Evolutionary conservation across 2,797 vertebrate species (phyloP).

Genomic region (Notoglanidium macrostoma): DNA sequence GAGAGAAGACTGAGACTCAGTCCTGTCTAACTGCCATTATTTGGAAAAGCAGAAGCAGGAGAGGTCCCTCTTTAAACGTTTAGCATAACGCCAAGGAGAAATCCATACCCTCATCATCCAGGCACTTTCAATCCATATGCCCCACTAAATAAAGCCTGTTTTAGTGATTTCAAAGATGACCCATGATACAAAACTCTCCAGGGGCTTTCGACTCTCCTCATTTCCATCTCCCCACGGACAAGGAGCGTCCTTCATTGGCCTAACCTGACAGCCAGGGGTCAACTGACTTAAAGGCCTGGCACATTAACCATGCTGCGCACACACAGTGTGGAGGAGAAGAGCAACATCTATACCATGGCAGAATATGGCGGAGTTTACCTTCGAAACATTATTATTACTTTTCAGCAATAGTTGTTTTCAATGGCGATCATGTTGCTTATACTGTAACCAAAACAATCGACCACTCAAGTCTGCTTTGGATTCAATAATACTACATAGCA

Average conservation of each 20-base stretch:
- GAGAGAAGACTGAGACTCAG: neutral
- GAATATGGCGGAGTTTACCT: neutral
- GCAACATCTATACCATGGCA: neutral
- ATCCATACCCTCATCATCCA: constrained; percentile 38
- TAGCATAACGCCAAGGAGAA: constrained; percentile 23
- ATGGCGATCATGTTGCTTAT: neutral
- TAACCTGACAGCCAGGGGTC: constrained; percentile 54
- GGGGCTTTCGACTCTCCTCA: constrained; percentile 31
- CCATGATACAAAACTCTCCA: constrained; percentile 46
- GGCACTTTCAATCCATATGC: constrained; percentile 27
- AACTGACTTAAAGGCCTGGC: constrained; percentile 48
- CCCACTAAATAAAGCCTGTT: constrained; percentile 39
- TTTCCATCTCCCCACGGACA: constrained; percentile 42
- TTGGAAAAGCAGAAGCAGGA: constrained; percentile 3
- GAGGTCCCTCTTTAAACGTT: constrained; percentile 33
- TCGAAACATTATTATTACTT: neutral
- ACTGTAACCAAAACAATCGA: neutral
- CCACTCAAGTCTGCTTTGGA: neutral
- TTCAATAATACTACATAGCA: neutral
- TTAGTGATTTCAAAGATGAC: constrained; percentile 54
- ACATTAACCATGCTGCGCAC: constrained; percentile 37
- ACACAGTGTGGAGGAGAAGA: neutral
- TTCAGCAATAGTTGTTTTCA: neutral
- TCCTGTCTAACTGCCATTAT: constrained; percentile 15
- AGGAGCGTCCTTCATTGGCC: constrained; percentile 42